Evolutionary conservation across 2,113 vertebrate species (phyloP), one percentile per base, ranked within the genome.

Genomic region (Shinisaurus crocodilurus): DNA sequence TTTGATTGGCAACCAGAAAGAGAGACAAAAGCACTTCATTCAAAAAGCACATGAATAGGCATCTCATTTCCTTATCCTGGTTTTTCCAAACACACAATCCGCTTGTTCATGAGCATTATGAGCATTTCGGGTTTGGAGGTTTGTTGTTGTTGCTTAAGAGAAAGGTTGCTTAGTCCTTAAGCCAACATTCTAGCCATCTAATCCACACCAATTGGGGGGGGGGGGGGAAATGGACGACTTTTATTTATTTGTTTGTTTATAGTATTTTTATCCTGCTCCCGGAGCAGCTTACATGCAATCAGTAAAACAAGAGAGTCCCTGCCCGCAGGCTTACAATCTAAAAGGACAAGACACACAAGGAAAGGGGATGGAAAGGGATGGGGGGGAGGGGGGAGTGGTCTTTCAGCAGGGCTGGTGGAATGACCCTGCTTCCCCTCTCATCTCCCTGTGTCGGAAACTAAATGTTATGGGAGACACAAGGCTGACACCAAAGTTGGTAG

Each of bases 1-100:
- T 85, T 80, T 95, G 89, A 90, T 32, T 65, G 90, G 37, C 69
- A 93, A 92, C 9, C 2, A 29, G 54, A 60, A 76, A 90, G 90
- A 93, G 5, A 85, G 54, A 90, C 32, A 89, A 95, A 82, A 27
- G 1, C 83, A 88, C 2, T 32, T 92, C 81, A 83, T 89, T 77
- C 29, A 8, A 34, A 79, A 72, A 90, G 16, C 77, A 89, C 65
- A 0, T 15, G 87, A 85, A 90, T 27, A 86, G 0, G 0, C 9
- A 13, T 15, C 69, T 83, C 20, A 74, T 63, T 34, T 40, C 23
- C 16, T 76, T 75, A 65, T 84, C 23, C 29, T 63, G 60, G 40
- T 65, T 84, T 25, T 23, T 54, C 40, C 70, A 76, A 1, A 60
- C 6, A 29, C 37, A 54, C 37, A 75, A 75, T 20, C 29, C 12